Percentiles rank a stretch among this genome's conserved stretches.
Evolutionary conservation across 2,113 vertebrate species (phyloP).

Genomic region (Syrrhaptes paradoxus): DNA sequence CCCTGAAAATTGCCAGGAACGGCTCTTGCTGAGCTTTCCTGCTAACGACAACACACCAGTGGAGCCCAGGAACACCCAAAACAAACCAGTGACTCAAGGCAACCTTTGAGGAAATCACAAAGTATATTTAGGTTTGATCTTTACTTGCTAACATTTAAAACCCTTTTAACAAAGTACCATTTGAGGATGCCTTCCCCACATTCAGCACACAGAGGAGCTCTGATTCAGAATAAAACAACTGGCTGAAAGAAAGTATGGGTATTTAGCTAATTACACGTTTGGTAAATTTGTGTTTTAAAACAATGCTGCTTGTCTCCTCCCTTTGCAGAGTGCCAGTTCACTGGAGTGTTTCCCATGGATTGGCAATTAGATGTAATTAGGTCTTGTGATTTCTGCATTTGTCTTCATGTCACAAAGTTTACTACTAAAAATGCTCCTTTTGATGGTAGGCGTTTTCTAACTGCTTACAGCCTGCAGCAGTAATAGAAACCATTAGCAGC

Average conservation of each 20-base stretch:
- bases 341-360: conserved; percentile 73
- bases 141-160: not conserved
- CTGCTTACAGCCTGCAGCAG: conserved; percentile 58
- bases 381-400: conserved; percentile 72
- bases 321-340: conserved; percentile 71
- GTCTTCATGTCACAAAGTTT: conserved; percentile 74
- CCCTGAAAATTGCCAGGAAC: not conserved
- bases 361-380: conserved; percentile 75
- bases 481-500: conserved; percentile 67
- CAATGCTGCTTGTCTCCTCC: conserved; percentile 74
- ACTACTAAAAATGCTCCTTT: conserved; percentile 48
- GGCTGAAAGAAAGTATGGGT: conserved; percentile 54
- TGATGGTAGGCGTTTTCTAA: conserved; percentile 49
- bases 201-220: conserved; percentile 40
- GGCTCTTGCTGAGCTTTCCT: not conserved
- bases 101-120: not conserved
- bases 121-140: not conserved
- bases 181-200: not conserved
- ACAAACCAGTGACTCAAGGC: not conserved
- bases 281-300: conserved; percentile 73
- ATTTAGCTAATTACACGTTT: conserved; percentile 72
- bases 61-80: not conserved
- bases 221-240: conserved; percentile 52
- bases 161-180: not conserved
- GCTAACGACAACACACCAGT: fast-evolving